phyloP scores from a whole-genome alignment of 1,140 invertebrate genomes.

The Aplysia californica region DNA sequence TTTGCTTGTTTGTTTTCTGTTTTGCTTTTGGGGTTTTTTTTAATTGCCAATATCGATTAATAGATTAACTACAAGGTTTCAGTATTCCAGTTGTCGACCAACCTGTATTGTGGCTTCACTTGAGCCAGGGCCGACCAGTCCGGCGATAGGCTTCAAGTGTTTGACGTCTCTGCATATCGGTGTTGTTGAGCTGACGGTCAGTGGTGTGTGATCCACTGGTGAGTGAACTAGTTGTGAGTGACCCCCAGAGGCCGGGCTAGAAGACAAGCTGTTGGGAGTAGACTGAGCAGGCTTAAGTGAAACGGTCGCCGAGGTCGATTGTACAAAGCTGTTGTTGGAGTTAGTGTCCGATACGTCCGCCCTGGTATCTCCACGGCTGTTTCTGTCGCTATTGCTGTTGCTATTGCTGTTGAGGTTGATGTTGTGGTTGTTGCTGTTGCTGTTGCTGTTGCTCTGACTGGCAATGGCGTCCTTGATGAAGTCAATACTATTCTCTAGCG shows the following conservation, averaged over 20 bases:
- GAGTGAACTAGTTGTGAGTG: too few relatives aligned
- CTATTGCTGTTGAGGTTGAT: background rate
- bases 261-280: background rate
- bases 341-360: background rate
- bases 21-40: too few relatives aligned
- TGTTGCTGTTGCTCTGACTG: constrained; percentile 34
- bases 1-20: too few relatives aligned
- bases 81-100: too few relatives aligned
- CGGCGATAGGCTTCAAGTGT: constrained; percentile 71
- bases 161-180: background rate
- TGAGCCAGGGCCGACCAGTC: constrained; percentile 79
- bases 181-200: too few relatives aligned
- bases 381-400: too few relatives aligned
- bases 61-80: too few relatives aligned
- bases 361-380: too few relatives aligned
- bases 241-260: too few relatives aligned
- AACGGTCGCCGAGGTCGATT: background rate
- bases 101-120: constrained; percentile 76
- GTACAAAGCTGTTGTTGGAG: too few relatives aligned
- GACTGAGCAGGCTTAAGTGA: background rate
- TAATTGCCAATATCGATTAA: too few relatives aligned
- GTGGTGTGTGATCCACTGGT: too few relatives aligned
- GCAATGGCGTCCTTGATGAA: constrained; percentile 78
- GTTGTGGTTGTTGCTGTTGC: background rate
- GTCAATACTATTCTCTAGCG: constrained; percentile 82